Base-by-base conservation (phyloP, 2,797 vertebrate genomes). In the Clarias pachynema region DNA sequence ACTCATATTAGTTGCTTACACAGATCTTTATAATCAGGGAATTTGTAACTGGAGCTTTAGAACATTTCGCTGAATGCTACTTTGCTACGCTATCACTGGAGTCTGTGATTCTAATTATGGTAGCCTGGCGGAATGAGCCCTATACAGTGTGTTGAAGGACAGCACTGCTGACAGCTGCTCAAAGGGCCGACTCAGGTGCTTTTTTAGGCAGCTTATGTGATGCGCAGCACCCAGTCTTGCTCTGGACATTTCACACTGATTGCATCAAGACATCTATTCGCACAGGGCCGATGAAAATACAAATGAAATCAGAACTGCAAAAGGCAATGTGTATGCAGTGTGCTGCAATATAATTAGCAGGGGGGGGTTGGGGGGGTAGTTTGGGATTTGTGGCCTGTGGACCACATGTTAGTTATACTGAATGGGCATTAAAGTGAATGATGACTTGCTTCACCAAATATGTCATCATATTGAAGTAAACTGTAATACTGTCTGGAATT, bases 111-210 rank as follows among this genome's bases (percentile, higher is more conserved):
- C 24, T 53, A 80, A 80, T 80, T 49, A 65, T 66, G 18, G 62
- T 7, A 53, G 62, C 40, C 26, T 66, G 40, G 56, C 1, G 3
- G 44, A 80, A 65, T 65, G 34, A 44, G 85, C 82, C 91, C 53
- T 74, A 73, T 66, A 44, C 62, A 70, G 31, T 68, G 62, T 66
- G 74, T 75, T 79, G 77, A 86, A 82, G 89, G 84, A 83, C 83
- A 86, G 86, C 44, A 26, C 83, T 90, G 90, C 86, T 90, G 92
- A 93, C 92, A 93, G 91, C 87, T 91, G 83, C 79, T 83, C 86
- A 86, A 80, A 75, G 73, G 80, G 62, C 18, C 65, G 66, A 84
- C 81, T 77, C 26, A 22, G 81, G 88, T 57, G 22, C 26, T 59
- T 79, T 68, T 84, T 79, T 59, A 59, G 84, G 81, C 88, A 86